Base-by-base conservation (phyloP, 2,888 invertebrate species). In the Chaetogeoica ovagalla region DNA sequence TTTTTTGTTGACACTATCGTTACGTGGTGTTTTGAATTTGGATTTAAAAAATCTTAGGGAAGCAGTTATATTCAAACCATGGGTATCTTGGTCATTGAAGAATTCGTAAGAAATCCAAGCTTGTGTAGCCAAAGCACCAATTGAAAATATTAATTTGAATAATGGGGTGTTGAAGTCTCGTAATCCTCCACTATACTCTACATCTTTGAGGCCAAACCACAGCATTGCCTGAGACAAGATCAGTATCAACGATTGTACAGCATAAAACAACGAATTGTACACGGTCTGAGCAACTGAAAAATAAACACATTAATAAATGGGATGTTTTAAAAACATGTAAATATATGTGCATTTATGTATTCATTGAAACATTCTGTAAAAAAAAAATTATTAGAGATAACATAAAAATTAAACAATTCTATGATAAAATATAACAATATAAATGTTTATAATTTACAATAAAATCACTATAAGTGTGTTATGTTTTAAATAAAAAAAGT, bases 201-300 rank as follows among this genome's bases (percentile, higher is more conserved):
- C 71, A 19, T n/a, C 15, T 23, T 70, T 63, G 13, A 79, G 71
- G 65, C 79, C 79, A n/a, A 63, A 71, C 70, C 79, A 79, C 76
- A 57, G 69, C 82, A 60, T 76, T 62, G 39, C 77, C 63, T 71
- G 82, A 48, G 57, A 83, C 81, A 66, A 75, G 65, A 68, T 82
- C 62, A 65, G 82, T 71, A 52, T 82, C 72, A 65, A 71, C 6
- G 17, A 30, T 82, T 48, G 83, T 69, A 74, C 82, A 82, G 43
- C 72, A 82, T 30, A 82, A 75, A 55, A 83, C 57, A 70, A 65
- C 73, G 57, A 83, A 52, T 57, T 71, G 63, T 71, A 71, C 23
- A 79, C 71, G 23, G 55, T 79, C 71, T 79, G 71, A 19, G 79
- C 79, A 55, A 79, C 79, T 79, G 23, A 55, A 71, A 79, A 30